Evolutionary conservation across 2,888 invertebrate genomes (phyloP).

Genomic region (Aphidius colemani): DNA sequence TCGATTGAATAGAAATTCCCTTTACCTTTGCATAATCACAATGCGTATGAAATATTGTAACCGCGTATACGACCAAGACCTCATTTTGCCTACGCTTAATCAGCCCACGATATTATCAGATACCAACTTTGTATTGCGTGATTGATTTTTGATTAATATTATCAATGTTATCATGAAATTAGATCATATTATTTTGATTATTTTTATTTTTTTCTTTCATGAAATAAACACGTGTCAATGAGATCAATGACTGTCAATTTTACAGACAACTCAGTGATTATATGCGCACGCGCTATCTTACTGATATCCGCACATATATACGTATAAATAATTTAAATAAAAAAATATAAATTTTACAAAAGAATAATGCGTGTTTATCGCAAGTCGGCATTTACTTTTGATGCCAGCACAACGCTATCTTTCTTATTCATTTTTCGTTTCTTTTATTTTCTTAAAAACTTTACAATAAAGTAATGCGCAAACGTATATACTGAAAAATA

Average conservation of each 20-base stretch:
- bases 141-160: not conserved
- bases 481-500: no score
- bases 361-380: slow-evolving; percentile 56
- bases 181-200: not conserved
- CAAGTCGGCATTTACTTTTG: slow-evolving; percentile 50
- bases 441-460: not conserved
- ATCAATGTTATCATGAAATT: not conserved
- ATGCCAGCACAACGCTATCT: slow-evolving; percentile 37
- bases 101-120: slow-evolving; percentile 39
- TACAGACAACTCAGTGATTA: slow-evolving; percentile 3
- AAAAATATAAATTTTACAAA: not conserved
- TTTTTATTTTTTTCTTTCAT: not conserved
- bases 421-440: slow-evolving; percentile 14
- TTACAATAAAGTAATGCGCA: no score
- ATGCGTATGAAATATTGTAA: slow-evolving; percentile 24
- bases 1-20: slow-evolving; percentile 24
- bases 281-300: slow-evolving; percentile 8
- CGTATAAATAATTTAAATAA: slow-evolving; percentile 1
- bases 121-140: slow-evolving; percentile 30
- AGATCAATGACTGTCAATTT: no score
- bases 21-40: slow-evolving; percentile 21
- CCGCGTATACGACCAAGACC: slow-evolving; percentile 43
- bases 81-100: slow-evolving; percentile 44
- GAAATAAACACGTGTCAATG: slow-evolving; percentile 8
- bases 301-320: slow-evolving; percentile 17